phyloP scores from a whole-genome alignment of 2,113 vertebrate genomes.

The Chaetodon trifascialis region DNA sequence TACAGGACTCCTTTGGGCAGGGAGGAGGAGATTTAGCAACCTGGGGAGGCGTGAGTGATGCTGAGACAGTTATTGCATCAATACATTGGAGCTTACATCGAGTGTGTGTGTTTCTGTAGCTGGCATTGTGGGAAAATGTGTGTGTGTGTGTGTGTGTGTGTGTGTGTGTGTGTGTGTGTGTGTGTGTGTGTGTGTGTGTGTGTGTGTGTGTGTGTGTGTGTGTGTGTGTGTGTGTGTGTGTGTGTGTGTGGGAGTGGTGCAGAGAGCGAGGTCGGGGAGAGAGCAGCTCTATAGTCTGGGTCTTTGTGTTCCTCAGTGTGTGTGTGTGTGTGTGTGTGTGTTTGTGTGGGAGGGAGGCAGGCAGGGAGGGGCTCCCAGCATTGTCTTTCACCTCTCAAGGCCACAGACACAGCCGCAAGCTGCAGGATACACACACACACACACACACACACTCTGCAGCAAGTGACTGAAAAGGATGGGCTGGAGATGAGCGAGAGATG shows the following conservation, averaged over 20 bases:
- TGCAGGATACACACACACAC: slow-evolving; percentile 32
- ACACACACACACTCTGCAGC: slow-evolving; percentile 36
- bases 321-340: slow-evolving; percentile 37
- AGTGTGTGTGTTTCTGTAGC: slow-evolving; percentile 14
- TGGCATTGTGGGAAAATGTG: slow-evolving; percentile 24
- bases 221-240: slow-evolving; percentile 33
- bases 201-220: slow-evolving; percentile 42
- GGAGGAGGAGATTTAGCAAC: background rate
- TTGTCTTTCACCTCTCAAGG: slow-evolving; percentile 80
- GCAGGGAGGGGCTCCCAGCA: slow-evolving; percentile 60
- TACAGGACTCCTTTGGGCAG: background rate
- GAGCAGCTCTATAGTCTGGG: slow-evolving; percentile 70
- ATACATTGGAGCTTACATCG: slow-evolving; percentile 14
- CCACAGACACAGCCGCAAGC: slow-evolving; percentile 49
- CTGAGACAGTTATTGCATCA: slow-evolving; percentile 28
- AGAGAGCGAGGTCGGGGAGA: slow-evolving; percentile 60
- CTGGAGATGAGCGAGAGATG: slow-evolving; percentile 34
- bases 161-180: slow-evolving; percentile 31
- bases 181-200: slow-evolving; percentile 49
- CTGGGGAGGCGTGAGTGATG: background rate
- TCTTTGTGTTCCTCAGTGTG: slow-evolving; percentile 40
- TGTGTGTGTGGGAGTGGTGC: slow-evolving; percentile 64
- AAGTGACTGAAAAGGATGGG: slow-evolving; percentile 33
- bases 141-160: slow-evolving; percentile 51
- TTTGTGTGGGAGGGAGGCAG: slow-evolving; percentile 42